Evolutionary conservation across 2,888 invertebrate species (phyloP).

Genomic region (Lampropteryx suffumata): DNA sequence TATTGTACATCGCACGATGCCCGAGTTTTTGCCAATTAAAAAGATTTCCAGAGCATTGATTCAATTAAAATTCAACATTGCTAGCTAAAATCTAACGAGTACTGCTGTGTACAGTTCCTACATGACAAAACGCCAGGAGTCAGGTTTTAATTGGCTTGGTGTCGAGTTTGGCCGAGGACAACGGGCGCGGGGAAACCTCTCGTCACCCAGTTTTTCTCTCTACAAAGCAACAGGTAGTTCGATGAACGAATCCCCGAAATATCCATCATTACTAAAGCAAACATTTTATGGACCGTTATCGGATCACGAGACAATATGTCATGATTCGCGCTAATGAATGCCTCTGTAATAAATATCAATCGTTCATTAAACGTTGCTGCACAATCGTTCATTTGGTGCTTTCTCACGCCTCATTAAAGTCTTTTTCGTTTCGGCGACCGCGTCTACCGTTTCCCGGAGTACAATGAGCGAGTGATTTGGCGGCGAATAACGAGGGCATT

Average conservation of each 20-base stretch:
- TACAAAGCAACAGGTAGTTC: slow-evolving; percentile 66
- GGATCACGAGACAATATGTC: slow-evolving; percentile 41
- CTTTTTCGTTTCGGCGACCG: slow-evolving; percentile 80
- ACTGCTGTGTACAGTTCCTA: slow-evolving; percentile 33
- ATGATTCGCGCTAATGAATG: slow-evolving; percentile 62
- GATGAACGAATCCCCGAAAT: slow-evolving; percentile 54
- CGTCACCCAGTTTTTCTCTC: slow-evolving; percentile 66
- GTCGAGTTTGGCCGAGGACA: slow-evolving; percentile 49
- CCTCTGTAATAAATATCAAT: slow-evolving; percentile 72
- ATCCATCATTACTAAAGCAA: slow-evolving; percentile 36
- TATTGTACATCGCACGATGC: slow-evolving; percentile 21
- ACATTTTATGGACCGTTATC: slow-evolving; percentile 32
- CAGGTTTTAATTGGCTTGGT: slow-evolving; percentile 72
- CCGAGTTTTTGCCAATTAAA: slow-evolving; percentile 41
- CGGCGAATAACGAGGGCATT: slow-evolving; percentile 83
- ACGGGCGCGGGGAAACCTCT: slow-evolving; percentile 37
- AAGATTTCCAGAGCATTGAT: slow-evolving; percentile 45
- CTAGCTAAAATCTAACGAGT: slow-evolving; percentile 48
- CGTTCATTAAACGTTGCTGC: slow-evolving; percentile 71
- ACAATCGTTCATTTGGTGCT: slow-evolving; percentile 80
- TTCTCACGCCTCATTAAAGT: slow-evolving; percentile 83
- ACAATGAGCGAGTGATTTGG: slow-evolving; percentile 83
- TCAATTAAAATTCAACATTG: slow-evolving; percentile 50
- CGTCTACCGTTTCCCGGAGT: slow-evolving; percentile 81
- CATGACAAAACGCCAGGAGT: slow-evolving; percentile 62